These are phyloP conservation scores for Platycercus adscitus DNA, from an alignment of 2,113 vertebrate species.

Conservation along the genomic window DNA sequence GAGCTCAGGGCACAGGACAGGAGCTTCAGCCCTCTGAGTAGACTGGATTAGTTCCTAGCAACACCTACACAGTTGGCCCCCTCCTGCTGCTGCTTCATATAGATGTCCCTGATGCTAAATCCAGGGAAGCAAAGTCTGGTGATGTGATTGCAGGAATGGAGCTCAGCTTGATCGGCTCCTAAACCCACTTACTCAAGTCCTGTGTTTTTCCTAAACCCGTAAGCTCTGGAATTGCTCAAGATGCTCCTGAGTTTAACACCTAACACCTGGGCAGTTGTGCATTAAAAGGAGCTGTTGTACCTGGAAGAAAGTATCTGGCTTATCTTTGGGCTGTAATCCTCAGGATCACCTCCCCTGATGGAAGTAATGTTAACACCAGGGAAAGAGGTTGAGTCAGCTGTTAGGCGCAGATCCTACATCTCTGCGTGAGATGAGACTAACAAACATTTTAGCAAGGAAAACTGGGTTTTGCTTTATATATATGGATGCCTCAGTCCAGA, in stretches of 20 bases:
- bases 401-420: background rate
- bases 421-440: background rate
- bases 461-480: background rate
- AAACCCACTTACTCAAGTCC: background rate
- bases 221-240: background rate
- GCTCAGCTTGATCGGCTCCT: background rate
- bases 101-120: background rate
- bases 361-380: background rate
- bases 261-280: background rate
- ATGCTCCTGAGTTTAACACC: background rate
- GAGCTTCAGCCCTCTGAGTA: background rate
- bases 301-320: background rate
- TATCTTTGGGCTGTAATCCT: background rate
- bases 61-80: background rate
- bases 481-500: background rate
- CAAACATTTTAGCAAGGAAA: background rate
- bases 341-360: background rate
- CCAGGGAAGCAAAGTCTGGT: background rate
- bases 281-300: background rate
- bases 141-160: background rate
- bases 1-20: slow-evolving; percentile 1
- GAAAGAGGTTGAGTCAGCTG: background rate
- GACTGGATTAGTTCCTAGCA: slow-evolving; percentile 4
- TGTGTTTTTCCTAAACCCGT: background rate
- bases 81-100: background rate